Evolutionary conservation across 2,888 invertebrate species (phyloP).

Genomic region (Drosophila demipolita): DNA sequence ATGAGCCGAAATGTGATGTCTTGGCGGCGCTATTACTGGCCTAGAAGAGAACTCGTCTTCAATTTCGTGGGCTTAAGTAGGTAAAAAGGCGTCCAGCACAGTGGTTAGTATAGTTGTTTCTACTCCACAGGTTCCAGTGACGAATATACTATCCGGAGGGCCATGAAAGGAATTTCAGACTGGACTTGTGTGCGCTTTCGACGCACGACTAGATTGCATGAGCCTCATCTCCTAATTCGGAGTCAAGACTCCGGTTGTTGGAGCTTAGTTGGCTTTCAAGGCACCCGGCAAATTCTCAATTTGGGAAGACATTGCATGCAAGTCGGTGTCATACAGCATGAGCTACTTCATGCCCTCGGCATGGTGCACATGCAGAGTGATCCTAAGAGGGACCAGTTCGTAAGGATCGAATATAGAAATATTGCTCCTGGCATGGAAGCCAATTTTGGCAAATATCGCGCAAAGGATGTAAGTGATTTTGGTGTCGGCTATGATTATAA

Average conservation of each 20-base stretch:
- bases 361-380: constrained; percentile 92
- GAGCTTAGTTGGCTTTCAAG: constrained; percentile 90
- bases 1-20: constrained; percentile 16
- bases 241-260: constrained; percentile 87
- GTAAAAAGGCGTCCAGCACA: not conserved
- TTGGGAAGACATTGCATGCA: constrained; percentile 61
- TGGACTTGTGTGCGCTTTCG: constrained; percentile 57
- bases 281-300: constrained; percentile 76
- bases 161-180: constrained; percentile 53
- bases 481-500: constrained; percentile 90
- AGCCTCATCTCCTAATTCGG: constrained; percentile 23
- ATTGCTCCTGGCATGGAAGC: constrained; percentile 86
- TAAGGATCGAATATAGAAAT: constrained; percentile 85
- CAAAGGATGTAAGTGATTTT: constrained; percentile 86
- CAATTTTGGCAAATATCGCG: constrained; percentile 89
- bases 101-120: not conserved
- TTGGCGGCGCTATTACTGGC: constrained; percentile 50
- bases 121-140: constrained; percentile 17
- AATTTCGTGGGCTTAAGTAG: constrained; percentile 45
- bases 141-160: constrained; percentile 6
- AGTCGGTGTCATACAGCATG: constrained; percentile 88
- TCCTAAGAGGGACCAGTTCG: constrained; percentile 89
- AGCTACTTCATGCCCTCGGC: constrained; percentile 90
- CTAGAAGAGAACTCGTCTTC: constrained; percentile 44
- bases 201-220: not conserved